Conservation (phyloP, 2,888 invertebrate genomes). For the Conops quadrifasciatus region DNA sequence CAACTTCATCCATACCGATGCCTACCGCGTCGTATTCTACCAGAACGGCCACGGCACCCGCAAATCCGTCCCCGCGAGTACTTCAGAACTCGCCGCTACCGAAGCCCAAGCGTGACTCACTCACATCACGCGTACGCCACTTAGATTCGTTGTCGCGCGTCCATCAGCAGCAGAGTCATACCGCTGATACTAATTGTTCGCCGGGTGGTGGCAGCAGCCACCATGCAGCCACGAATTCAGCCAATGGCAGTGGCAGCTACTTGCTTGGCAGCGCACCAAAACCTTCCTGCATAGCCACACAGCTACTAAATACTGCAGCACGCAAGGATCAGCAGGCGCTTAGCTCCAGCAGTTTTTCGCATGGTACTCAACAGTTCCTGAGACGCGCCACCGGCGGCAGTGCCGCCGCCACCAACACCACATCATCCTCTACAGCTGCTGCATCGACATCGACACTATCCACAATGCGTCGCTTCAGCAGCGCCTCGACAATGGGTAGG, state of each 20-base stretch:
- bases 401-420: conserved; percentile 3
- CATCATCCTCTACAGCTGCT: not conserved
- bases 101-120: conserved; percentile 66
- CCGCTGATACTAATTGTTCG: not conserved
- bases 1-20: conserved; percentile 63
- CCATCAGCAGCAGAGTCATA: conserved; percentile 44
- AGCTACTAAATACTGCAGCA: conserved; percentile 53
- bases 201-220: conserved; percentile 9
- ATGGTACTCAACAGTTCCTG: conserved; percentile 43
- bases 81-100: conserved; percentile 63
- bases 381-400: conserved; percentile 39
- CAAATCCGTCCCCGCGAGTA: conserved; percentile 58
- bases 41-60: conserved; percentile 38
- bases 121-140: conserved; percentile 67
- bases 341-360: conserved; percentile 47
- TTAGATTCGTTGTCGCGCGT: conserved; percentile 67
- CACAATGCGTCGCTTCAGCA: conserved; percentile 55
- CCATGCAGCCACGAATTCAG: not conserved
- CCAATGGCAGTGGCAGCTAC: conserved; percentile 39
- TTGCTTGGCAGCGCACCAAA: conserved; percentile 48
- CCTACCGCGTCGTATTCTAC: conserved; percentile 59
- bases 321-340: conserved; percentile 57
- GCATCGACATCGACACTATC: conserved; percentile 20
- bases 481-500: conserved; percentile 52
- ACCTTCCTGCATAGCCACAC: conserved; percentile 46